Evolutionary conservation across 2,888 invertebrate species (phyloP).

Genomic region (Drosophila mimetica): DNA sequence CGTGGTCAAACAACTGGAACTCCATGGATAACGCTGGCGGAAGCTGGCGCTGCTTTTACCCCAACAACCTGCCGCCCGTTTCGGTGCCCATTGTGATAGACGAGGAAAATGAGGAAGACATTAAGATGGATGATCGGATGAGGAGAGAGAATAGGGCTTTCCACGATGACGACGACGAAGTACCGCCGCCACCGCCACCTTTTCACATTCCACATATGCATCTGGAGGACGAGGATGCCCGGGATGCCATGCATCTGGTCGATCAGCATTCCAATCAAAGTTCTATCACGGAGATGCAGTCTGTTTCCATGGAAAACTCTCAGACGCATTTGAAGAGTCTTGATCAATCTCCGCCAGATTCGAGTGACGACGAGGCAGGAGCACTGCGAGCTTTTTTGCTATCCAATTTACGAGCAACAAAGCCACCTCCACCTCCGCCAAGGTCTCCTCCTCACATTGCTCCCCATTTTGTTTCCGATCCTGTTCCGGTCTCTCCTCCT

Average conservation of each 20-base stretch:
- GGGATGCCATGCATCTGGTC: constrained; percentile 58
- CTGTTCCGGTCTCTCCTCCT: neutral
- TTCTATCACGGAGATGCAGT: constrained; percentile 60
- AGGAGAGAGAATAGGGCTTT: constrained; percentile 1
- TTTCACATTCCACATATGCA: constrained; percentile 62
- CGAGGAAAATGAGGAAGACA: constrained; percentile 50
- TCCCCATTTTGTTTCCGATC: neutral
- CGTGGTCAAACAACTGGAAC: constrained; percentile 53
- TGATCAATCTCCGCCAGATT: constrained; percentile 52
- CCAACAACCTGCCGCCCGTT: constrained; percentile 58
- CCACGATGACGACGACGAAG: constrained; percentile 50
- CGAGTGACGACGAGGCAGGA: constrained; percentile 77
- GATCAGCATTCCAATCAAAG: constrained; percentile 51
- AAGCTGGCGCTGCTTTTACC: constrained; percentile 57
- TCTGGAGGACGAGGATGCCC: constrained; percentile 64
- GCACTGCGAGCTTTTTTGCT: constrained; percentile 81
- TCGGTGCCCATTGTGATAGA: constrained; percentile 69
- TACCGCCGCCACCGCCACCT: constrained; percentile 66
- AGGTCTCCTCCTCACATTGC: neutral
- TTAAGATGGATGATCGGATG: neutral
- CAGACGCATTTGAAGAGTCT: constrained; percentile 46
- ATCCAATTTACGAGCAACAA: constrained; percentile 59
- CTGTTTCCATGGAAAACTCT: constrained; percentile 72
- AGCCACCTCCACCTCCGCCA: constrained; percentile 14
- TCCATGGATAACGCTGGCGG: constrained; percentile 41